Percentiles rank a stretch among this genome's conserved stretches.
Evolutionary conservation across 2,888 invertebrate species (phyloP).

Genomic region (Diarsia mendica): DNA sequence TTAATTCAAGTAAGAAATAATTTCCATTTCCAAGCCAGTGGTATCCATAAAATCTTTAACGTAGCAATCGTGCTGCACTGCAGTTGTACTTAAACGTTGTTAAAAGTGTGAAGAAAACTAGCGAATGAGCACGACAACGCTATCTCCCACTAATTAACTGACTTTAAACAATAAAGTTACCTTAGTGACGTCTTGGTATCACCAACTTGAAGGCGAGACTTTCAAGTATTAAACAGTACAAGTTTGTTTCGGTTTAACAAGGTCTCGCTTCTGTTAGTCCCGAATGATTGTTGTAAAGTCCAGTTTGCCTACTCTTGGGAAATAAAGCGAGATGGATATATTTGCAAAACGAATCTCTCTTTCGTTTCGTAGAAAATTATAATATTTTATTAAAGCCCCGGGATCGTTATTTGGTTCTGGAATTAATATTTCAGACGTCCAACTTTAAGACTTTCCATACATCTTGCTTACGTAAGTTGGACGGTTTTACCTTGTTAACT

Average conservation of each 20-base stretch:
- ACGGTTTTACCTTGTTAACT: conserved; percentile 45
- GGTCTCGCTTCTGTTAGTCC: conserved; percentile 76
- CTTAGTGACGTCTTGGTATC: conserved; percentile 71
- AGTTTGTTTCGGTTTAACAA: conserved; percentile 81
- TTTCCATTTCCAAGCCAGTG: conserved; percentile 35
- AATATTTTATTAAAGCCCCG: conserved; percentile 68
- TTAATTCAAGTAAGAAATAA: conserved; percentile 45
- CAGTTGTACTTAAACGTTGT: conserved; percentile 43
- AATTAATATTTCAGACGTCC: conserved; percentile 59
- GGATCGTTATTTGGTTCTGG: conserved; percentile 58
- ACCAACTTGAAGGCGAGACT: conserved; percentile 72
- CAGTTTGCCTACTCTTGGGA: conserved; percentile 78
- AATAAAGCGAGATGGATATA: conserved; percentile 80
- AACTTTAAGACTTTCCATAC: conserved; percentile 57
- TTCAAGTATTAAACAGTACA: conserved; percentile 80
- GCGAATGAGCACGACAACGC: conserved; percentile 46
- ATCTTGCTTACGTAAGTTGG: conserved; percentile 53
- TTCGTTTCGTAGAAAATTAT: conserved; percentile 71
- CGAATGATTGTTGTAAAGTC: conserved; percentile 81
- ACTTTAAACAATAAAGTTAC: conserved; percentile 72
- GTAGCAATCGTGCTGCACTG: conserved; percentile 52
- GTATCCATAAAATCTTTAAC: conserved; percentile 45
- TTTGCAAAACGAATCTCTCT: conserved; percentile 74
- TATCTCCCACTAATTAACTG: conserved; percentile 68
- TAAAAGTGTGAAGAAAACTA: conserved; percentile 56